Conservation (phyloP, 2,113 vertebrate species). For the Misgurnus anguillicaudatus region DNA sequence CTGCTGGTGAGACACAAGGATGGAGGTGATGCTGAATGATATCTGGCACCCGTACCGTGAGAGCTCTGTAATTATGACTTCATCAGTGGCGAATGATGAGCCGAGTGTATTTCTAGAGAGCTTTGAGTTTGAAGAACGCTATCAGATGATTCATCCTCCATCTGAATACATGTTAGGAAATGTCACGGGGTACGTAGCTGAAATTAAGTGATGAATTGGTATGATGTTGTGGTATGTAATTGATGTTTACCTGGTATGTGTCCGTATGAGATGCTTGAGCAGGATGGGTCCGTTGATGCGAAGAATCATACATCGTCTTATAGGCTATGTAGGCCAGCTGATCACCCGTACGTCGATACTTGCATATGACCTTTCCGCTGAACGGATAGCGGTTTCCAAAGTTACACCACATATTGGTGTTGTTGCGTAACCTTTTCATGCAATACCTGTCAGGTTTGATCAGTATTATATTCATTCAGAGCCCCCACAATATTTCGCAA, state of each 20-base stretch:
- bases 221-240: background rate
- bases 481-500: background rate
- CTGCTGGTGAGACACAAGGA: slow-evolving; percentile 18
- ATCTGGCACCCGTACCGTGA: slow-evolving; percentile 6
- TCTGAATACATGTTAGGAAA: slow-evolving; percentile 14
- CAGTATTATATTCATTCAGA: background rate
- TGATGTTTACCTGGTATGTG: background rate
- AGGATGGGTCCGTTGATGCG: background rate
- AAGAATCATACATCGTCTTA: background rate
- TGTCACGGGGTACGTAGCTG: slow-evolving; percentile 1
- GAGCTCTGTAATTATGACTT: slow-evolving; percentile 34
- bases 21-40: slow-evolving; percentile 17
- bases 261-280: background rate
- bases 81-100: slow-evolving; percentile 55
- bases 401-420: background rate
- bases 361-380: background rate
- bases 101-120: slow-evolving; percentile 11
- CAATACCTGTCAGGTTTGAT: background rate
- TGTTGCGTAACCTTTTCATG: background rate
- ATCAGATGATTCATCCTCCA: slow-evolving; percentile 20
- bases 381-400: background rate
- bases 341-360: background rate
- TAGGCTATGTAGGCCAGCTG: background rate
- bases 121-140: background rate
- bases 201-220: background rate